Base-by-base conservation (phyloP, 2,888 invertebrate species). In the Hanleya hanleyi region DNA sequence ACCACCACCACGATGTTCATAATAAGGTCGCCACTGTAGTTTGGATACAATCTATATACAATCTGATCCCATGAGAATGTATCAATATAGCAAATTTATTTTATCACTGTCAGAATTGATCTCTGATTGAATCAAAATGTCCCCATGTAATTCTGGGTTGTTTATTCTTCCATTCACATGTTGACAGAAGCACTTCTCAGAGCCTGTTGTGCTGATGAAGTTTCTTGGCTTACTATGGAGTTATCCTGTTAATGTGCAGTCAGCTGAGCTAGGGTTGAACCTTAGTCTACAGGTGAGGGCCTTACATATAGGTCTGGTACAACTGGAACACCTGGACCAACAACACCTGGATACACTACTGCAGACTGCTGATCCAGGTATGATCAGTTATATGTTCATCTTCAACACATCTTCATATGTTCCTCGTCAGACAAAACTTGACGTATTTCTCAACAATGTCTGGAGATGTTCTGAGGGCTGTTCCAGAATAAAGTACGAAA, bases 201-300 rank as follows among this genome's bases (percentile, higher is more conserved):
- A 82, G 26, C 47, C 64, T 26, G 51, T 67, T 12, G 15, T 38
- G 15, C 71, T 81, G 65, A 50, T 84, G 62, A 81, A 78, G 73
- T 82, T 85, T 61, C 75, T 85, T n/a, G 79, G 83, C 62, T 38
- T 84, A 67, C 33, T 86, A 35, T 86, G 85, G 87, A 83, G 81
- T 6, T 75, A 78, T 38, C 82, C 82, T 76, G 73, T 65, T 26
- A 79, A 81, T 69, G 76, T 77, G 38, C 38, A 65, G 33, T 72
- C 74, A 7, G 15, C 41, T 29, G 72, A 69, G 36, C 75, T 81
- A 47, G 77, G 75, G 9, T 51, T 84, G 38, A 81, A 77, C 32
- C 33, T 73, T 26, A 50, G 69, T 33, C 68, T 83, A 49, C 83
- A 84, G 69, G 83, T 82, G 36, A 74, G 80, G 66, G 79, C 81